Conservation (phyloP, 2,797 vertebrate species). For the Chrosomus eos region DNA sequence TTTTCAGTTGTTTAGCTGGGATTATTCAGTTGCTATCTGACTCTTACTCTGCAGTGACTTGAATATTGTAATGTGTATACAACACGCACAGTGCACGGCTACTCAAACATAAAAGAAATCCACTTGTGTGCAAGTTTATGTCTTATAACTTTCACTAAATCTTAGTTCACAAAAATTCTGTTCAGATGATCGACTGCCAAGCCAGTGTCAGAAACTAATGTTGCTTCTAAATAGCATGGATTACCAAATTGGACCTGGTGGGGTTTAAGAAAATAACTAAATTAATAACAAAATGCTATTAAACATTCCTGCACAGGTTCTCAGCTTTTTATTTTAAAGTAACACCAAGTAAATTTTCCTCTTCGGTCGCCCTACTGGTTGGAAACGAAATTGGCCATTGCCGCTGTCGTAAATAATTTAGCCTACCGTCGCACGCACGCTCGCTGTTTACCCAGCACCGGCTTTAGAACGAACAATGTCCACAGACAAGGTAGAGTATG, state of each 20-base stretch:
- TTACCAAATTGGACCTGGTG: slow-evolving; percentile 72
- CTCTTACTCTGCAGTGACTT: not conserved
- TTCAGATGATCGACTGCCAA: slow-evolving; percentile 62
- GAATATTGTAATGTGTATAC: not conserved
- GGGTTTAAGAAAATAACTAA: slow-evolving; percentile 61
- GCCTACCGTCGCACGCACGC: too few species aligned
- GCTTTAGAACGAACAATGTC: too few species aligned
- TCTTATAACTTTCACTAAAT: not conserved
- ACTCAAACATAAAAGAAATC: not conserved
- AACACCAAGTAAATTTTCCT: too few species aligned
- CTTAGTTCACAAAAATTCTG: slow-evolving; percentile 56
- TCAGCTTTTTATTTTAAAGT: too few species aligned
- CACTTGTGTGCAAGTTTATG: not conserved
- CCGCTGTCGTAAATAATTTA: too few species aligned
- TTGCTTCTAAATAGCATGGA: slow-evolving; percentile 59
- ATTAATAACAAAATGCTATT: slow-evolving; percentile 70
- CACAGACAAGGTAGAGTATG: too few species aligned
- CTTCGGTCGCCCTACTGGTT: too few species aligned
- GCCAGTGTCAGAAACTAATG: slow-evolving; percentile 65
- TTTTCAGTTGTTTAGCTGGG: not conserved
- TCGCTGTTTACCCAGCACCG: too few species aligned
- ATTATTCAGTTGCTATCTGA: not conserved
- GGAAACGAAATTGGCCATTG: too few species aligned
- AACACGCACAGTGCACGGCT: not conserved
- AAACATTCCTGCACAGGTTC: slow-evolving; percentile 30